A percentile compares a stretch with the other conserved stretches of the same genome.
phyloP scores from a whole-genome alignment of 1,140 invertebrate species.

The Drosophila triauraria region DNA sequence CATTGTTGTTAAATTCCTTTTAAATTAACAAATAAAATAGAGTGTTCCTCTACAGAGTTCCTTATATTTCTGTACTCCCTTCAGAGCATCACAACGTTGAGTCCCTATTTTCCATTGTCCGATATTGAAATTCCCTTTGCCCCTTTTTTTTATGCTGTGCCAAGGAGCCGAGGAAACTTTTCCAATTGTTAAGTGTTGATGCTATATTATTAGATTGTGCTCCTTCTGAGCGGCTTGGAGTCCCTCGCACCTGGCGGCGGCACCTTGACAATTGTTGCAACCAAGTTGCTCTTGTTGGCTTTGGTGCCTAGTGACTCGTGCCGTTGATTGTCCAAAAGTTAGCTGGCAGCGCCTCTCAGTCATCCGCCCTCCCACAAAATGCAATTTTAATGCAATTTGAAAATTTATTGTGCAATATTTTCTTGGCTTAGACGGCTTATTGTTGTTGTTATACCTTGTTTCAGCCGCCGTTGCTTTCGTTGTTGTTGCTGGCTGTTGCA shows the following conservation, averaged over 20 bases:
- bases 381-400: slow-evolving; percentile 69
- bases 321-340: slow-evolving; percentile 70
- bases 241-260: slow-evolving; percentile 41
- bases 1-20: too few species aligned
- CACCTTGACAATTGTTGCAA: slow-evolving; percentile 60
- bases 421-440: slow-evolving; percentile 49
- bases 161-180: slow-evolving; percentile 39
- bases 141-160: neutral
- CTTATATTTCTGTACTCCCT: too few species aligned
- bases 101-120: neutral
- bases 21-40: too few species aligned
- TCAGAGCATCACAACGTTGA: slow-evolving; percentile 16
- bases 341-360: slow-evolving; percentile 9
- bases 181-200: slow-evolving; percentile 60
- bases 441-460: slow-evolving; percentile 25
- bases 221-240: slow-evolving; percentile 4
- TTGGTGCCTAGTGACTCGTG: slow-evolving; percentile 64
- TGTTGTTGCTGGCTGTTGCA: slow-evolving; percentile 5
- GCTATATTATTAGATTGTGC: slow-evolving; percentile 64
- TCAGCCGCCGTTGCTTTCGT: neutral
- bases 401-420: slow-evolving; percentile 75
- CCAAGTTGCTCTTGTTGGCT: slow-evolving; percentile 23
- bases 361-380: slow-evolving; percentile 42
- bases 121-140: neutral
- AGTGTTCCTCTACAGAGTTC: too few species aligned